Evolutionary conservation across 2,888 invertebrate genomes (phyloP).

Genomic region (Boloria selene): DNA sequence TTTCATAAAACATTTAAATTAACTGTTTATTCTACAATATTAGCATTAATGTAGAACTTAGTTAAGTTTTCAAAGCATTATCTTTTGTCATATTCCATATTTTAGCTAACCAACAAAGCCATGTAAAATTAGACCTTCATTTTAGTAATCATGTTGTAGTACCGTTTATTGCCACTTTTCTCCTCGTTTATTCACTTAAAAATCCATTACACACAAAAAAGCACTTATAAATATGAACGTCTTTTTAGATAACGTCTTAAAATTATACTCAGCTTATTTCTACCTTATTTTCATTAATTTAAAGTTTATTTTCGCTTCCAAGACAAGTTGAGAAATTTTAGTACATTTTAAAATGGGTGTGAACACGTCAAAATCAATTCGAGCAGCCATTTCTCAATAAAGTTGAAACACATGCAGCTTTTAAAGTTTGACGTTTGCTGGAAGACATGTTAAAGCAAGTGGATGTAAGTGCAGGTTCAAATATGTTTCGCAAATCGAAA

Average conservation of each 20-base stretch:
- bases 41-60: too few relatives aligned
- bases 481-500: slow-evolving; percentile 20
- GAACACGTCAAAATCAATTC: slow-evolving; percentile 77
- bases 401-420: slow-evolving; percentile 73
- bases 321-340: slow-evolving; percentile 55
- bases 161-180: slow-evolving; percentile 44
- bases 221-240: slow-evolving; percentile 71
- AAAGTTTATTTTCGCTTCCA: slow-evolving; percentile 43
- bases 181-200: slow-evolving; percentile 77
- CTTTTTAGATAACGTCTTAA: slow-evolving; percentile 55
- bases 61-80: not conserved
- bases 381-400: slow-evolving; percentile 77
- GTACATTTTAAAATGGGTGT: slow-evolving; percentile 67
- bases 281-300: slow-evolving; percentile 13
- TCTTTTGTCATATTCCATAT: not conserved
- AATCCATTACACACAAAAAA: slow-evolving; percentile 78
- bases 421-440: slow-evolving; percentile 72
- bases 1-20: too few relatives aligned
- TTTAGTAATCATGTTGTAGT: slow-evolving; percentile 39
- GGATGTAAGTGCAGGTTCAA: slow-evolving; percentile 19
- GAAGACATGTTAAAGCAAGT: slow-evolving; percentile 27
- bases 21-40: too few relatives aligned
- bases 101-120: slow-evolving; percentile 28
- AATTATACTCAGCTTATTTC: slow-evolving; percentile 30
- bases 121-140: slow-evolving; percentile 34